Conservation (phyloP, 2,113 vertebrate species). For the Scortum barcoo region DNA sequence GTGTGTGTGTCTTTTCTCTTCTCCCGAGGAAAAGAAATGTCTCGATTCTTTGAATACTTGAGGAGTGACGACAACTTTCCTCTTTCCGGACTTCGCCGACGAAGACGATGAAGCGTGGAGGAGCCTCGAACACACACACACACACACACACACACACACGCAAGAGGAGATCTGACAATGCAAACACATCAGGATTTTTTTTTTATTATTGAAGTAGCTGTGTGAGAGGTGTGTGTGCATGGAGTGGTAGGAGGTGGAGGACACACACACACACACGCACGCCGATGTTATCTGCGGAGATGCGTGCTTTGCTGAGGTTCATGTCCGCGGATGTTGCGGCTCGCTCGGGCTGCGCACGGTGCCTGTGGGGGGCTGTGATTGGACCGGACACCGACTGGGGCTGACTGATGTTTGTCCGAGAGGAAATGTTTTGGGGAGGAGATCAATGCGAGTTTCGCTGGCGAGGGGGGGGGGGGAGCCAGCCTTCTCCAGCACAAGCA, state of each 20-base stretch:
- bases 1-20: too few relatives aligned
- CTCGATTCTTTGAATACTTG: slow-evolving; percentile 77
- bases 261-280: slow-evolving; percentile 37
- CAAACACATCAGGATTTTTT: slow-evolving; percentile 44
- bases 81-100: slow-evolving; percentile 46
- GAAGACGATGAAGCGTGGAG: slow-evolving; percentile 3
- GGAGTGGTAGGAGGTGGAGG: too few relatives aligned
- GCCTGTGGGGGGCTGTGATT: slow-evolving; percentile 71
- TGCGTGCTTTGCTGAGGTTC: slow-evolving; percentile 66
- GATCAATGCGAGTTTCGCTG: slow-evolving; percentile 69
- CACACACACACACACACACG: too few relatives aligned
- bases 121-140: too few relatives aligned
- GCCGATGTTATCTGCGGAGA: slow-evolving; percentile 74
- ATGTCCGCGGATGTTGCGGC: slow-evolving; percentile 69
- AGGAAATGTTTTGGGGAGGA: slow-evolving; percentile 66
- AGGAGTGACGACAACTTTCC: slow-evolving; percentile 82
- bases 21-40: slow-evolving; percentile 52
- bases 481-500: slow-evolving; percentile 38
- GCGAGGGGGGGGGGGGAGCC: slow-evolving; percentile 38
- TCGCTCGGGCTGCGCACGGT: slow-evolving; percentile 66
- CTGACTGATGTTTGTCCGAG: slow-evolving; percentile 72
- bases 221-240: too few relatives aligned
- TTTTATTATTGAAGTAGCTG: too few relatives aligned
- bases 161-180: slow-evolving; percentile 30
- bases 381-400: slow-evolving; percentile 83